Percentiles rank a stretch among this genome's conserved stretches.
Evolutionary conservation across 2,113 vertebrate genomes (phyloP).

Genomic region (Paralichthys olivaceus): DNA sequence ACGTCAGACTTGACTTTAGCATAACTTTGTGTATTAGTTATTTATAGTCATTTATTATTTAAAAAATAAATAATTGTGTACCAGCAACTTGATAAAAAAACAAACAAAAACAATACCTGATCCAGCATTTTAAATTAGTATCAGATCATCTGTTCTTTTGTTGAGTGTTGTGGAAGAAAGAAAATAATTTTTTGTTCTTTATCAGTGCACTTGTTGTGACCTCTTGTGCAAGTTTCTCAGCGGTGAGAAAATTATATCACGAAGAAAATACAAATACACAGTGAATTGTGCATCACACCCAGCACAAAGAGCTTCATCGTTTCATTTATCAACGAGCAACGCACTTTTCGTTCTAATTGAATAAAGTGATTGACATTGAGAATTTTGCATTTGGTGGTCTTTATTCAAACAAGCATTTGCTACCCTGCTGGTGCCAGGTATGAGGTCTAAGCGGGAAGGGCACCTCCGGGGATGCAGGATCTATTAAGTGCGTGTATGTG

Average conservation of each 20-base stretch:
- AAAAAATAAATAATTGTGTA: no score
- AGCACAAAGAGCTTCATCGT: background rate
- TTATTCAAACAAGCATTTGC: conserved; percentile 30
- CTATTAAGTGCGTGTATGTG: conserved; percentile 48
- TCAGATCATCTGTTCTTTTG: background rate
- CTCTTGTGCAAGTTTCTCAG: background rate
- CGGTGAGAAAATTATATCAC: background rate
- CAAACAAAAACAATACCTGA: no score
- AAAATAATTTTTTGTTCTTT: background rate
- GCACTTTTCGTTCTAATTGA: background rate
- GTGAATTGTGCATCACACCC: background rate
- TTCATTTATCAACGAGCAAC: background rate
- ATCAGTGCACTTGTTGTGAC: background rate
- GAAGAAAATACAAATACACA: background rate
- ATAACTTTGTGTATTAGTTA: no score
- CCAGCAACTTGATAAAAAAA: no score
- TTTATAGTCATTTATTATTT: no score
- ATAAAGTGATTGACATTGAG: conserved; percentile 30
- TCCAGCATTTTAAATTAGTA: no score
- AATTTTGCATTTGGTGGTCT: conserved; percentile 32
- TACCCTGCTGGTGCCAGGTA: conserved; percentile 66
- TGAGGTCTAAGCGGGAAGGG: conserved; percentile 69
- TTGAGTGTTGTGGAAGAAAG: no score
- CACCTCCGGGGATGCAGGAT: conserved; percentile 66
- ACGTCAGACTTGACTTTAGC: background rate